Evolutionary conservation across 2,113 vertebrate species (phyloP).

Genomic region (Notothenia rossii): DNA sequence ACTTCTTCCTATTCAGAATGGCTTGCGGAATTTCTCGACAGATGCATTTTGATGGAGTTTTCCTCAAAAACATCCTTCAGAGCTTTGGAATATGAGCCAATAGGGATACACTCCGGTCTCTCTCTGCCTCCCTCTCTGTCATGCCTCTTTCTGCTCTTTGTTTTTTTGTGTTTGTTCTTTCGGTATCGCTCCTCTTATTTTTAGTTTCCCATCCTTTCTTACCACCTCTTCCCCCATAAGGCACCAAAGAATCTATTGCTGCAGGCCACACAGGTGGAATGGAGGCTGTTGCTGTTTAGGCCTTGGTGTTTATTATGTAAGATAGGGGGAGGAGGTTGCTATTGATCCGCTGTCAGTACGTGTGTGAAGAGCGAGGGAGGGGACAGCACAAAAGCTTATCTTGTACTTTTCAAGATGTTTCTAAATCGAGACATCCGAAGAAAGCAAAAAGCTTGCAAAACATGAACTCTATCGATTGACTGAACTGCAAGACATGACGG

Average conservation of each 20-base stretch:
- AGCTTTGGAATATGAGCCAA: conserved; percentile 63
- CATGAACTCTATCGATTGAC: conserved; percentile 40
- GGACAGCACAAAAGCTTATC: conserved; percentile 31
- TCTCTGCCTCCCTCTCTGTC: conserved; percentile 17
- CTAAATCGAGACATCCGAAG: conserved; percentile 5
- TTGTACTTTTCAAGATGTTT: conserved; percentile 42
- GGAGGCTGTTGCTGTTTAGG: conserved; percentile 48
- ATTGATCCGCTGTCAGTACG: conserved; percentile 54
- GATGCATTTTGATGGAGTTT: conserved; percentile 48
- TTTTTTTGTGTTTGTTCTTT: conserved; percentile 43
- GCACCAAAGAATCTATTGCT: conserved; percentile 53
- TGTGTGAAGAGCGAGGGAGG: background rate
- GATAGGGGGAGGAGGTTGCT: conserved; percentile 29
- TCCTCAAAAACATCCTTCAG: conserved; percentile 50
- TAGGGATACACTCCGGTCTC: conserved; percentile 27
- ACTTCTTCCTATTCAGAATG: conserved; percentile 21
- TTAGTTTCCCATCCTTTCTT: conserved; percentile 35
- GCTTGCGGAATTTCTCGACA: conserved; percentile 29
- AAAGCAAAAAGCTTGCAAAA: conserved; percentile 34
- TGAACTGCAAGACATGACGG: conserved; percentile 27
- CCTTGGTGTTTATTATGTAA: conserved; percentile 57
- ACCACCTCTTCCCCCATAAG: conserved; percentile 25
- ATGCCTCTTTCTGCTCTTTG: conserved; percentile 33
- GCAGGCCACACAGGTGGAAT: conserved; percentile 65
- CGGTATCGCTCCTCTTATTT: conserved; percentile 19